Evolutionary conservation across 2,888 invertebrate species (phyloP).

Genomic region (Byasa hedistus): DNA sequence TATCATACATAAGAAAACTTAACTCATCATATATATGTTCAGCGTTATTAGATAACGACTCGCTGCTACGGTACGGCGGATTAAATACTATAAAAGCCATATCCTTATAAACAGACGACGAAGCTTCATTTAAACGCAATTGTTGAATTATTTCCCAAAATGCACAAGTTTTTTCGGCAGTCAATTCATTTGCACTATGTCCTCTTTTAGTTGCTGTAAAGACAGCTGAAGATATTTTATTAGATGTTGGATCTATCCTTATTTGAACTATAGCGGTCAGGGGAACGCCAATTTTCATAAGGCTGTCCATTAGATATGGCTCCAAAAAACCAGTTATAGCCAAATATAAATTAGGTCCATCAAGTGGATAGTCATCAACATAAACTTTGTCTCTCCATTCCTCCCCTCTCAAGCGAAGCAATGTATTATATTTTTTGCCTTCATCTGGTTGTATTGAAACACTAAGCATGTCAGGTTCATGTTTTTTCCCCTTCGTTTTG

Average conservation of each 20-base stretch:
- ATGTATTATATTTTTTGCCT: constrained; percentile 71
- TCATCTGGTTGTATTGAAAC: constrained; percentile 44
- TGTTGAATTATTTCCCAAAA: constrained; percentile 67
- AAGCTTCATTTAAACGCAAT: constrained; percentile 52
- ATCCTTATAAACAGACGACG: constrained; percentile 55
- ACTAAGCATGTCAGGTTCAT: constrained; percentile 36
- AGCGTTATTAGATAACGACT: constrained; percentile 52
- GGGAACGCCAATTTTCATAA: constrained; percentile 64
- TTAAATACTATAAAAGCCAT: constrained; percentile 69
- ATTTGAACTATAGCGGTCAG: constrained; percentile 66
- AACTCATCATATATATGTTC: constrained; percentile 75
- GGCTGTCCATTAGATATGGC: constrained; percentile 51
- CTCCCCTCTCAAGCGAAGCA: constrained; percentile 72
- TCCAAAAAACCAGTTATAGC: constrained; percentile 75
- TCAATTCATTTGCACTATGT: constrained; percentile 62
- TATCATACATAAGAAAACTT: constrained; percentile 74
- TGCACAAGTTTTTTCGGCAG: constrained; percentile 51
- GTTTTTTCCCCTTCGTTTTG: constrained; percentile 53
- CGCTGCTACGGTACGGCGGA: constrained; percentile 61
- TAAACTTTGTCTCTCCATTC: constrained; percentile 78
- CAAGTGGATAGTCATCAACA: constrained; percentile 74
- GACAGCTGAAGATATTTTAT: constrained; percentile 52
- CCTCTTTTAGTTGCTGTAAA: constrained; percentile 58
- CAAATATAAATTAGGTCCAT: constrained; percentile 78
- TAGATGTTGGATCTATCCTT: constrained; percentile 52